Percentiles rank a stretch among this genome's conserved stretches.
These are phyloP conservation scores for Tromatobia lineatoria DNA, from an alignment of 2,888 invertebrate species.

Conservation along the genomic window DNA sequence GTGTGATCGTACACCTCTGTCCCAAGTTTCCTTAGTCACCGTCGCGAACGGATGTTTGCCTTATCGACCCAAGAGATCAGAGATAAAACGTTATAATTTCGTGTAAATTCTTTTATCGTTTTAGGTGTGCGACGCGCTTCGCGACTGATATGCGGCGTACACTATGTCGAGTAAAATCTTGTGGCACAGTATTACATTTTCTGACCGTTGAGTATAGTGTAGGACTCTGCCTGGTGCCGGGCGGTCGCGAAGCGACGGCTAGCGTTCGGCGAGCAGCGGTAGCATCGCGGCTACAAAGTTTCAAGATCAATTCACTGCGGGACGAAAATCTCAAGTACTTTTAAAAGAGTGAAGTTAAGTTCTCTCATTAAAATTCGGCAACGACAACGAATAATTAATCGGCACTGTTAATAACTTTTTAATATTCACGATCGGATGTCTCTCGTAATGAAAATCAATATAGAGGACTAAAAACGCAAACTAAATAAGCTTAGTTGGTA, in stretches of 20 bases:
- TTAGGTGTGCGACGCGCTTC: slow-evolving; percentile 37
- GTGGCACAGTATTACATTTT: slow-evolving; percentile 23
- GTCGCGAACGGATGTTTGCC: slow-evolving; percentile 61
- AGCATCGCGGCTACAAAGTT: neutral
- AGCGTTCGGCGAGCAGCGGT: neutral
- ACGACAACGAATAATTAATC: slow-evolving; percentile 47
- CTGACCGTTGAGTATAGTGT: neutral
- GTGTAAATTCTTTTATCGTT: slow-evolving; percentile 70
- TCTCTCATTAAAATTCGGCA: slow-evolving; percentile 45
- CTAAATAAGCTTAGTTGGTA: neutral
- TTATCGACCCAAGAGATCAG: slow-evolving; percentile 70
- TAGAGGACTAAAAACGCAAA: neutral
- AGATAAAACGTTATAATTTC: slow-evolving; percentile 71
- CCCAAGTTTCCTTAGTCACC: slow-evolving; percentile 55
- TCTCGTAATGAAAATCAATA: slow-evolving; percentile 5
- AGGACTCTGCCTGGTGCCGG: neutral
- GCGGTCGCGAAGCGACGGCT: slow-evolving; percentile 68
- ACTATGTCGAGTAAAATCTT: neutral
- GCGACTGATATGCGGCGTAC: neutral
- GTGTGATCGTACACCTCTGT: slow-evolving; percentile 20
- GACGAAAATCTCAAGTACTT: neutral
- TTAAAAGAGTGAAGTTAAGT: neutral
- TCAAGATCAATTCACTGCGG: neutral
- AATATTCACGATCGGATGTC: slow-evolving; percentile 29
- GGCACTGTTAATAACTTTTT: slow-evolving; percentile 4